These are phyloP conservation scores for Channa striata DNA, from an alignment of 2,797 vertebrate species.

Conservation along the genomic window DNA sequence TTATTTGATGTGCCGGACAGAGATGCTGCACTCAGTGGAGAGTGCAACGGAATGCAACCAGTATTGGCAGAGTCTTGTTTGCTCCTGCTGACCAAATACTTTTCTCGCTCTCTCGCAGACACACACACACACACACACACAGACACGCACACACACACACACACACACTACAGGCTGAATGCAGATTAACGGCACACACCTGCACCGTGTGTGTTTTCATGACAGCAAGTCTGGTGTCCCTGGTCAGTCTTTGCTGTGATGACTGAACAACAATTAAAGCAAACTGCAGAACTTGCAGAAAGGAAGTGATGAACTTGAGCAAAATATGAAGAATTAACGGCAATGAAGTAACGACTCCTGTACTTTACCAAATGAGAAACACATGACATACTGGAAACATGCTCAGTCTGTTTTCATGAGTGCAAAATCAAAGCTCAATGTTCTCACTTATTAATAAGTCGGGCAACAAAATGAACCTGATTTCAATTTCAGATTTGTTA, in stretches of 20 bases:
- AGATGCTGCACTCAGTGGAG: background rate
- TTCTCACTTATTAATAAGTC: conserved; percentile 28
- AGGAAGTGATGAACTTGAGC: conserved; percentile 44
- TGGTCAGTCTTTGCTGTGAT: conserved; percentile 55
- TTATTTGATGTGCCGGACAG: conserved; percentile 18
- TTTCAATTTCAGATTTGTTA: conserved; percentile 37
- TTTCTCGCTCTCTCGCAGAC: too few species aligned
- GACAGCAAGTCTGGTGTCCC: conserved; percentile 59
- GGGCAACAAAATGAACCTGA: conserved; percentile 19
- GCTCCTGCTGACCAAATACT: conserved; percentile 50
- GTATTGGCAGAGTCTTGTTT: conserved; percentile 20
- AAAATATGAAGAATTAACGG: conserved; percentile 24
- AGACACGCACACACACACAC: background rate
- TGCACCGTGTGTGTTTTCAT: conserved; percentile 35
- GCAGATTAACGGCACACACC: conserved; percentile 38
- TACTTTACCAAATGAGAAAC: background rate
- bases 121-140: background rate
- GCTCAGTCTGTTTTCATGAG: conserved; percentile 17
- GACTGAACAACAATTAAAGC: conserved; percentile 43
- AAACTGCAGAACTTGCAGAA: conserved; percentile 58
- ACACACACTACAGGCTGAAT: conserved; percentile 2
- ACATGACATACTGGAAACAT: background rate
- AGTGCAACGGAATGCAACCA: conserved; percentile 20
- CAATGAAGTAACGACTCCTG: background rate
- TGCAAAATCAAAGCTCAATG: conserved; percentile 28